Base-by-base conservation (phyloP, 2,113 vertebrate genomes). In the Elanoides forficatus region DNA sequence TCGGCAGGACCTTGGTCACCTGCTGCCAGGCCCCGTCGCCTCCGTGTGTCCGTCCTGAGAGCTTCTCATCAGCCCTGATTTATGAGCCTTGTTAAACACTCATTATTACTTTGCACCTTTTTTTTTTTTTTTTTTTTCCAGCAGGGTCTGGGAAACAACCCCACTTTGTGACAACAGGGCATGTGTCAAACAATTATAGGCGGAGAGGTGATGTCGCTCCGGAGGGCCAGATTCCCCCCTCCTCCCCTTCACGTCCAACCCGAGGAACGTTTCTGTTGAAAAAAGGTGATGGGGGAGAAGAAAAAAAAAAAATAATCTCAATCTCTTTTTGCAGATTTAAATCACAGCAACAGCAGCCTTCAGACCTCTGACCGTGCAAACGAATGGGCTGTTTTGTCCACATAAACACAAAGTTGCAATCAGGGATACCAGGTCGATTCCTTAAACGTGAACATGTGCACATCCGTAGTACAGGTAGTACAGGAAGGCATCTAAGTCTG, bases 21-120 rank as follows among this genome's bases (percentile, higher is more conserved):
- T 48, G 34, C 73, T 84, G 75, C 68, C 91, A 96, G 84, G 96
- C 70, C 89, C 65, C n/a, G 65, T 70, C 60, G 71, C 85, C 71
- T 75, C 89, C 48, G 27, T 38, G 59, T 59, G 58, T 63, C 81
- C 11, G 34, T 83, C 92, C 86, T 43, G 70, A 96, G 95, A 66
- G 81, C 93, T 95, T 83, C 91, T 87, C 83, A 89, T 97, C 98
- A 97, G 74, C 97, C 74, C 98, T 98, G 98, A 99, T 99, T 98
- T 98, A 98, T 97, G 98, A 98, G 97, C 83, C 98, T 98, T 98
- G 98, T 98, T 99, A 98, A 98, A 98, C 95, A 97, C 97, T 96
- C 98, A 97, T 98, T 98, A 98, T 97, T 96, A 98, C 96, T 97
- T 98, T 93, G 96, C 97, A 94, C 90, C 95, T 97, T 97, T 95